A percentile compares a stretch with the other conserved stretches of the same genome.
Conservation (phyloP, 2,888 invertebrate species). For the Onchidella celtica region DNA sequence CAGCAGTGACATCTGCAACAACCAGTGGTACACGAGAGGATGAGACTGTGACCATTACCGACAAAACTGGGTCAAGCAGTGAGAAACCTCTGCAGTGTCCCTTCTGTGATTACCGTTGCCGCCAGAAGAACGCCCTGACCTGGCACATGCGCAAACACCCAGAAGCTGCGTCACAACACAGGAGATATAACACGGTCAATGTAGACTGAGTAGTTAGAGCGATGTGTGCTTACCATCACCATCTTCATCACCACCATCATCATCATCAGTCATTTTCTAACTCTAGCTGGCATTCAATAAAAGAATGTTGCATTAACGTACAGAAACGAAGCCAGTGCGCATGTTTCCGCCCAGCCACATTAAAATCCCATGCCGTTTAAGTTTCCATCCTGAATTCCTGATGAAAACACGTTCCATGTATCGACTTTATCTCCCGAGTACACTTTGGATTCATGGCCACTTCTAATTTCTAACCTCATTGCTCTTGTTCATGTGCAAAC, state of each 20-base stretch:
- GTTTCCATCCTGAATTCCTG: no score
- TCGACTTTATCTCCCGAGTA: no score
- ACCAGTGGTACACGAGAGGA: neutral
- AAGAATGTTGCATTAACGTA: no score
- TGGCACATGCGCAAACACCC: slow-evolving; percentile 77
- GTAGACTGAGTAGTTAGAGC: neutral
- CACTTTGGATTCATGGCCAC: no score
- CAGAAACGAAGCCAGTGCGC: no score
- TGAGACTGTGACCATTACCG: neutral
- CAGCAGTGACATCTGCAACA: neutral
- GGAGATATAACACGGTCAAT: slow-evolving; percentile 42
- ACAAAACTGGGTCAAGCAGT: neutral
- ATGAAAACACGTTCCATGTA: no score
- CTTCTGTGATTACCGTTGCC: slow-evolving; percentile 72
- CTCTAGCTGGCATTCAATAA: no score
- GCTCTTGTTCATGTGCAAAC: no score
- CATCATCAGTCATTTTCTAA: no score
- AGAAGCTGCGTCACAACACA: slow-evolving; percentile 64
- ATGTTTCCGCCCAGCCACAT: no score
- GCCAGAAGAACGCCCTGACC: slow-evolving; percentile 71
- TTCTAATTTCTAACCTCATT: no score
- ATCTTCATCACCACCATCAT: neutral
- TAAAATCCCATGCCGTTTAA: no score
- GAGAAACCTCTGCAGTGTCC: slow-evolving; percentile 73
- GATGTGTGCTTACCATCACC: neutral